Evolutionary conservation across 2,888 invertebrate genomes (phyloP).

Genomic region (Seladonia tumulorum): DNA sequence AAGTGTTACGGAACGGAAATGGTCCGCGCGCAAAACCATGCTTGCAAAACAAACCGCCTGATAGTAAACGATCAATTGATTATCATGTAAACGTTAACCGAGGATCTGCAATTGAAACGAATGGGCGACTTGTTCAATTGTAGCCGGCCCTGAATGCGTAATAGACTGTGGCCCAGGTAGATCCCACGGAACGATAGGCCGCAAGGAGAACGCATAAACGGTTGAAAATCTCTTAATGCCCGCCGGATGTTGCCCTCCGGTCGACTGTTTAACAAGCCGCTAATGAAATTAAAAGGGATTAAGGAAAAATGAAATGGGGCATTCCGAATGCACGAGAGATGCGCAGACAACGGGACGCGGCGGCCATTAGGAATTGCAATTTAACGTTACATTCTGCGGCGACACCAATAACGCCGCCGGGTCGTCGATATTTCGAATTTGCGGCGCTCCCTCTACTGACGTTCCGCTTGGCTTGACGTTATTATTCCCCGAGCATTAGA

Average conservation of each 20-base stretch:
- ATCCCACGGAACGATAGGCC: constrained; percentile 25
- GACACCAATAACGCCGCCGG: constrained; percentile 46
- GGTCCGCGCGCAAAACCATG: not conserved
- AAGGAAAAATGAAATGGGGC: constrained; percentile 57
- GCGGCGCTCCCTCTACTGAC: constrained; percentile 24
- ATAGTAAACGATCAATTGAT: not conserved
- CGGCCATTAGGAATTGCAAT: constrained; percentile 57
- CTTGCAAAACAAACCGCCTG: not conserved
- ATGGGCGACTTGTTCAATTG: constrained; percentile 20
- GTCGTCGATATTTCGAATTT: constrained; percentile 58
- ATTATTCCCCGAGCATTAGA: constrained; percentile 46
- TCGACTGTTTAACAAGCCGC: constrained; percentile 46
- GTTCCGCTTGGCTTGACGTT: constrained; percentile 42
- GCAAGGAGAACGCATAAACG: constrained; percentile 4
- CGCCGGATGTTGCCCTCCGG: constrained; percentile 17
- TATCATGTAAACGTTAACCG: not conserved
- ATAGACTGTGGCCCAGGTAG: not conserved
- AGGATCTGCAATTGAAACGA: constrained; percentile 23
- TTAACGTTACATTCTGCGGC: constrained; percentile 57
- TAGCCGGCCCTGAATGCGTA: constrained; percentile 15
- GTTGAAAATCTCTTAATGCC: constrained; percentile 56
- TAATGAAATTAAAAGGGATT: constrained; percentile 66
- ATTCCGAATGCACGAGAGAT: constrained; percentile 14
- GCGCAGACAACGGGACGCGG: constrained; percentile 21
- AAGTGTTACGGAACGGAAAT: not conserved